Conservation (phyloP, 2,113 vertebrate species). For the Bos indicus region DNA sequence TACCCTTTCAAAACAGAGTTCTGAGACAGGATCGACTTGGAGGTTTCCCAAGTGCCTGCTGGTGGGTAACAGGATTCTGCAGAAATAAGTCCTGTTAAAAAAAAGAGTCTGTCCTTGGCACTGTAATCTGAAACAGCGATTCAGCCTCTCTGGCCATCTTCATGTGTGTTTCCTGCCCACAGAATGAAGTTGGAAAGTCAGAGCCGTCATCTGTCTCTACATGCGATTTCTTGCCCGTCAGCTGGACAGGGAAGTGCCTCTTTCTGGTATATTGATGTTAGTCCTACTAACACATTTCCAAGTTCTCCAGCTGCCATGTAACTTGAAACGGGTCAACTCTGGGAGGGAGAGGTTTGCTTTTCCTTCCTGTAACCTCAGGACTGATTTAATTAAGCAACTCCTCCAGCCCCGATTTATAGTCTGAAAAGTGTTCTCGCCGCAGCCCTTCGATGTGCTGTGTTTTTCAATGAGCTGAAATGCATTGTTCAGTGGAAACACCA, state of each 20-base stretch:
- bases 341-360: constrained; percentile 52
- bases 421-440: constrained; percentile 39
- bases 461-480: constrained; percentile 70
- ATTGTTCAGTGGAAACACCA: constrained; percentile 21
- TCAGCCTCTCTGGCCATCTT: not conserved
- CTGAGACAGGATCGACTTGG: not conserved
- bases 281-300: constrained; percentile 36
- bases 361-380: constrained; percentile 66
- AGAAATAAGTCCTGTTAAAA: not conserved
- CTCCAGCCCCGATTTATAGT: constrained; percentile 53
- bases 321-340: constrained; percentile 55
- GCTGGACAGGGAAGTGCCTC: not conserved
- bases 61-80: not conserved
- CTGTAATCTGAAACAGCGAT: not conserved
- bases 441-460: constrained; percentile 3
- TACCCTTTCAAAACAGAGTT: not conserved
- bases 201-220: not conserved
- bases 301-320: constrained; percentile 7
- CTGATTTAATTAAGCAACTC: constrained; percentile 63
- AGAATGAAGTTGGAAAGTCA: not conserved
- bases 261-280: not conserved
- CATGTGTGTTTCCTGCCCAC: not conserved
- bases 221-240: not conserved
- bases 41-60: not conserved
- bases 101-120: not conserved